Evolutionary conservation across 2,113 vertebrate genomes (phyloP), one percentile per base, ranked within the genome.

Genomic region (Azemiops feae): DNA sequence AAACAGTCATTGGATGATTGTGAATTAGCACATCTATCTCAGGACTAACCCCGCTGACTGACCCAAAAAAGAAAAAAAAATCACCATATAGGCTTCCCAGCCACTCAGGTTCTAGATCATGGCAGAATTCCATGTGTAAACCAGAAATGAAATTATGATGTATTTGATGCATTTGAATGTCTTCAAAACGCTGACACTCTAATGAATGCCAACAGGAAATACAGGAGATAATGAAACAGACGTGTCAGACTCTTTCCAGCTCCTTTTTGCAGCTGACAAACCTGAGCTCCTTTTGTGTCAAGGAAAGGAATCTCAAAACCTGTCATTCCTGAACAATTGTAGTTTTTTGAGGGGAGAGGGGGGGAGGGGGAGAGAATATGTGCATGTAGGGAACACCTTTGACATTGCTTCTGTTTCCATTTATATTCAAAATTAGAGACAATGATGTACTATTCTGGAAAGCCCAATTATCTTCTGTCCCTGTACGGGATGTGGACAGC

Each of bases 171-270:
- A 93, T 93, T 91, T 91, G 94, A 90, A 47, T 89, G 53, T 55
- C 86, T 95, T 95, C 94, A 94, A 89, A 94, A 5, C 50, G 91
- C 7, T 94, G 94, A 94, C 25, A 1, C 95, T 96, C 96, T 95
- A 95, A 96, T 96, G 95, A 96, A 95, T 95, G 93, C 94, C 92
- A 96, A 90, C 22, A 23, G 93, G 93, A 94, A 95, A 85, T 87
- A 64, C 64, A 3, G n/a, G 92, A 93, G 91, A 86, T 95, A 94
- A 96, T 92, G 90, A 95, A 95, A 94, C 43, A 22, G 47, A 81
- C 57, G 88, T 91, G 89, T 96, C 89, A 89, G 92, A 91, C 93
- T 88, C 47, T 86, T 93, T 90, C 94, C 92, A 92, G 58, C 92
- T 93, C 85, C 93, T 91, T 85, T 90, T 95, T 89, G 39, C 89